These are phyloP conservation scores for Caenorhabditis afra DNA, from an alignment of 2,888 invertebrate genomes.

Conservation along the genomic window DNA sequence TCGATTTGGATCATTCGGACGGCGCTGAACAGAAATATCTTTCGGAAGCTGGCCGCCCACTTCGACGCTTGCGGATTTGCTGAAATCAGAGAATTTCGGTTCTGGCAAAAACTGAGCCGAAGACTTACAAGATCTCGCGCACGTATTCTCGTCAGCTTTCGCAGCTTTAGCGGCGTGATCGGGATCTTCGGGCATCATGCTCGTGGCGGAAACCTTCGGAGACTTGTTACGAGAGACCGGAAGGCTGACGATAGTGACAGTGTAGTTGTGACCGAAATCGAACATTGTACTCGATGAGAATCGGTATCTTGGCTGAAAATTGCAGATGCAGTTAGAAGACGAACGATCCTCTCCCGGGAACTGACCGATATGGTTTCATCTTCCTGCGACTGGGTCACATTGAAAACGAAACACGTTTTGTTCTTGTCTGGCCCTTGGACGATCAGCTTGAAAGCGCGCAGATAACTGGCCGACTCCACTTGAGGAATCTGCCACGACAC, in stretches of 20 bases:
- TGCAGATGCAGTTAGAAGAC: neutral
- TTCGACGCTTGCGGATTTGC: conserved; percentile 77
- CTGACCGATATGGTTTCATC: conserved; percentile 48
- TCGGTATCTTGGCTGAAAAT: conserved; percentile 77
- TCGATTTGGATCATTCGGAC: conserved; percentile 76
- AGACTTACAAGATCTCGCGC: conserved; percentile 29
- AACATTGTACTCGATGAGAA: conserved; percentile 77
- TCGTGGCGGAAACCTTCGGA: conserved; percentile 60
- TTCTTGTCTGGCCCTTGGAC: conserved; percentile 69
- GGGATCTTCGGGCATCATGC: conserved; percentile 77
- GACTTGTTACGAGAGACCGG: conserved; percentile 60
- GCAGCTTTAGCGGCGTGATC: conserved; percentile 52
- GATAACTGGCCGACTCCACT: conserved; percentile 8
- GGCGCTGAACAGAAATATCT: conserved; percentile 73
- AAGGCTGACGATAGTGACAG: conserved; percentile 69
- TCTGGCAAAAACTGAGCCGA: neutral
- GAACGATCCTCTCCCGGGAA: too few relatives aligned
- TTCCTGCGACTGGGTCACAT: conserved; percentile 72
- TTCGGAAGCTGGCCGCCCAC: conserved; percentile 80
- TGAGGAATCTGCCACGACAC: conserved; percentile 79
- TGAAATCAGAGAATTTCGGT: conserved; percentile 37
- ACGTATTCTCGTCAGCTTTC: conserved; percentile 25
- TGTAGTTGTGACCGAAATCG: conserved; percentile 72
- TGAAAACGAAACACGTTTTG: conserved; percentile 77
- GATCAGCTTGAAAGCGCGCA: conserved; percentile 75